Evolutionary conservation across 2,888 invertebrate genomes (phyloP), one percentile per base, ranked within the genome.

Genomic region (Ectemnius lituratus): DNA sequence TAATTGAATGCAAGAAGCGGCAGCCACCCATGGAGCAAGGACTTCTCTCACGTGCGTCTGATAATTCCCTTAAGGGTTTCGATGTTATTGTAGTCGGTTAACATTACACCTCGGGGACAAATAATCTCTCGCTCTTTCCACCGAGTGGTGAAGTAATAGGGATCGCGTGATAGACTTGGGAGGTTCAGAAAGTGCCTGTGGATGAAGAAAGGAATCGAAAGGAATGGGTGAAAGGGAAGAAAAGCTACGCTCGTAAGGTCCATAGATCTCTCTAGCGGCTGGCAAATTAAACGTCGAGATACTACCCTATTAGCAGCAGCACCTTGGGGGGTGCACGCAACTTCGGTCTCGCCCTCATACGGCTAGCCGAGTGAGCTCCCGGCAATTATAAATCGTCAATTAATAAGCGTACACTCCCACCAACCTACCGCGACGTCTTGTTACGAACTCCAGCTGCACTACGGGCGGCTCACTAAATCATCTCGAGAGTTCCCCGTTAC

Each of bases 341-440:
- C 75, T 68, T 69, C 62, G 72, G 58, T 57, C 66, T 80, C 67
- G 67, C 70, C 70, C 79, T 64, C 76, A 66, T 70, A 79, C 77
- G 69, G 69, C 58, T 73, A 76, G 45, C 59, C 70, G 67, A 69
- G 66, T 62, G 62, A 64, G 81, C 78, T 78, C 75, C 73, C 75
- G 80, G 85, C 86, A 86, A 87, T 87, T 86, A 87, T 85, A 84
- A 86, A 82, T 87, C 85, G 83, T 83, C 85, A 82, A 87, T 87
- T 87, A 87, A 87, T 85, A 86, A 84, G 82, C 79, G 83, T 80
- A 80, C 37, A 82, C 80, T 80, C 79, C 72, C 65, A 76, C 68
- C 74, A 73, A 68, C 68, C 74, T 72, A 77, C 67, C 62, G 62
- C 67, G 72, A 67, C 73, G 65, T 80, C 75, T 71, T 63, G 77